phyloP scores from a whole-genome alignment of 92 coral and sea anemone genomes.

The Micromussa lordhowensis region DNA sequence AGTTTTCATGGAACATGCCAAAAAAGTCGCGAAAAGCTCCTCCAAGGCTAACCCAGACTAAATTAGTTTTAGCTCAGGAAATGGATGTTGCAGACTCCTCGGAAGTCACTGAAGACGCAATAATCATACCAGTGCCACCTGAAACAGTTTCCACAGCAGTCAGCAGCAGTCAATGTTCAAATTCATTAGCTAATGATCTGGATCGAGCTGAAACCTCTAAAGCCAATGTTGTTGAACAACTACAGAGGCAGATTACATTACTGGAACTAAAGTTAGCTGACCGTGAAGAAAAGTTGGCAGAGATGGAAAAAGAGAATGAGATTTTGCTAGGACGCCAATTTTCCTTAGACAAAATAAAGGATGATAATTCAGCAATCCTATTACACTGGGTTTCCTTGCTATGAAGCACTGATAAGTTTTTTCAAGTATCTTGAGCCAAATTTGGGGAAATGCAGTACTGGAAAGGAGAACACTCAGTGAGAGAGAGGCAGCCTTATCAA shows the following conservation, averaged over 20 bases:
- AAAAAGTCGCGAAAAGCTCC: conserved; percentile 36
- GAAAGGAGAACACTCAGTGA: conserved; percentile 31
- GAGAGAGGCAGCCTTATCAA: conserved; percentile 44
- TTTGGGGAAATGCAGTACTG: conserved; percentile 54
- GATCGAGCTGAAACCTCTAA: conserved; percentile 18
- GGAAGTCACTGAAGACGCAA: conserved; percentile 33
- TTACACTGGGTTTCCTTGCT: conserved; percentile 60
- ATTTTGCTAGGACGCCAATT: conserved; percentile 28
- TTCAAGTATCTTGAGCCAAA: conserved; percentile 52
- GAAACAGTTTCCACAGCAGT: conserved; percentile 31
- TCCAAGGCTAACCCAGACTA: conserved; percentile 11
- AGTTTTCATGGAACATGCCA: conserved; percentile 21
- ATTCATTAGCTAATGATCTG: conserved; percentile 29
- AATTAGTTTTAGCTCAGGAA: conserved; percentile 18
- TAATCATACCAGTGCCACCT: conserved; percentile 24
- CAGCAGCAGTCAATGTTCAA: conserved; percentile 30
- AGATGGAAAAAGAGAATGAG: conserved; percentile 25
- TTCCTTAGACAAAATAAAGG: conserved; percentile 38
- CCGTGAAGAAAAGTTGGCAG: conserved; percentile 21
- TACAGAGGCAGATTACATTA: conserved; percentile 23
- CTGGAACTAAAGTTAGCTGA: conserved; percentile 35
- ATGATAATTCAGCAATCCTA: conserved; percentile 44
- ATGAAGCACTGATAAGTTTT: conserved; percentile 32
- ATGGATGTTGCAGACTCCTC: conserved; percentile 32
- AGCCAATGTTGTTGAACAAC: conserved; percentile 19